Conservation (phyloP, 37 sponge, comb jelly and placozoan genomes). For the Petrosia ficiformis region DNA sequence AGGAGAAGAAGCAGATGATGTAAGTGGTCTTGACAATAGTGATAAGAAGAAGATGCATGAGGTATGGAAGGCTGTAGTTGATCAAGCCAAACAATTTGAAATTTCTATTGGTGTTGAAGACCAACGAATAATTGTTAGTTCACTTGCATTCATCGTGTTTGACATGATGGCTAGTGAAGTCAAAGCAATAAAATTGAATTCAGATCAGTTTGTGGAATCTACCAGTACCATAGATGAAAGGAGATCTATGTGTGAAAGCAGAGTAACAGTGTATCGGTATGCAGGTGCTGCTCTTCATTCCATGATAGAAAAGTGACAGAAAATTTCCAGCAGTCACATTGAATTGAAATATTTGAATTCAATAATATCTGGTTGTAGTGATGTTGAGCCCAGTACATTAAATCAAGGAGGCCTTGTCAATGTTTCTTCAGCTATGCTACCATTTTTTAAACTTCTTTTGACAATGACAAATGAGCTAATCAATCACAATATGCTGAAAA, state of each 20-base stretch:
- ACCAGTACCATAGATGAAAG: not conserved
- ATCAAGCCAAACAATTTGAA: not conserved
- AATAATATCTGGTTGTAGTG: not conserved
- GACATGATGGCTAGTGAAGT: not conserved
- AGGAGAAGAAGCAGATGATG: not conserved
- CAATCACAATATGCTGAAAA: not conserved
- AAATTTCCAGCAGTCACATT: not conserved
- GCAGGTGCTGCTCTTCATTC: not conserved
- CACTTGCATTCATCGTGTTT: not conserved
- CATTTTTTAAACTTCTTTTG: not conserved
- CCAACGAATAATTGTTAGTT: not conserved
- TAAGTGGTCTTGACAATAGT: not conserved
- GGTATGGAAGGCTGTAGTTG: not conserved
- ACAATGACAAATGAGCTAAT: not conserved
- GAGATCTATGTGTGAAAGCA: not conserved
- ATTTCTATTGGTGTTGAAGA: not conserved
- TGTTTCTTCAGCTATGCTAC: not conserved
- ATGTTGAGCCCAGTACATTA: not conserved
- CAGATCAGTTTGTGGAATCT: not conserved
- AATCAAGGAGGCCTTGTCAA: not conserved
- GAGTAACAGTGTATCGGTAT: not conserved
- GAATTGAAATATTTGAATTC: not conserved
- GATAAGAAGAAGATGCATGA: not conserved
- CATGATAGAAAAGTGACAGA: slow-evolving; percentile 8
- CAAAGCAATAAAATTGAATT: not conserved